phyloP scores from a whole-genome alignment of 2,888 invertebrate genomes.

The Drosophila mulleri region DNA sequence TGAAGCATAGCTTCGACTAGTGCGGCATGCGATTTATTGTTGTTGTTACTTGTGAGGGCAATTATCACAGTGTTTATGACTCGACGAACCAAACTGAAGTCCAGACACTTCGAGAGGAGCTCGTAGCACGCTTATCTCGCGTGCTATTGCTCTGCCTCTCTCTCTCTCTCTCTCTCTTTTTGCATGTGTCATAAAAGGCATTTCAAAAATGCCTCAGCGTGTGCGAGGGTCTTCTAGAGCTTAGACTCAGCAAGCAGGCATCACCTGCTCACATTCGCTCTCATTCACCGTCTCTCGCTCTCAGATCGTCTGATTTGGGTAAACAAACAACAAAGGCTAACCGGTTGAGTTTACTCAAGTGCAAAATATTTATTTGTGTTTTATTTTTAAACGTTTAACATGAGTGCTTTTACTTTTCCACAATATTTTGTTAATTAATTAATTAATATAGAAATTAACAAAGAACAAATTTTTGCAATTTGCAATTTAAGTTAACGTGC shows the following conservation, averaged over 20 bases:
- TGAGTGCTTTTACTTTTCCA: conserved; percentile 25
- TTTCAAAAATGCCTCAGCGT: background rate
- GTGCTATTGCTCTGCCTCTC: background rate
- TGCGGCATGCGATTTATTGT: conserved; percentile 24
- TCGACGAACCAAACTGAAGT: conserved; percentile 22
- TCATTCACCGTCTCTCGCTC: conserved; percentile 4
- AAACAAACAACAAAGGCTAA: conserved; percentile 62
- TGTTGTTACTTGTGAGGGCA: conserved; percentile 27
- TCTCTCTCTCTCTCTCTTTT: background rate
- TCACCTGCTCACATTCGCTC: background rate
- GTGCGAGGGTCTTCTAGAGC: conserved; percentile 13
- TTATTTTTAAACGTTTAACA: conserved; percentile 24
- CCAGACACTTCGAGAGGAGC: conserved; percentile 28
- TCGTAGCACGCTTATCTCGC: conserved; percentile 14
- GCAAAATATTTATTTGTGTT: conserved; percentile 24
- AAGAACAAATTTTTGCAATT: background rate
- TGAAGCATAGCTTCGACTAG: conserved; percentile 31
- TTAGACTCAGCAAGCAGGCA: background rate
- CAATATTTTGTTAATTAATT: conserved; percentile 17
- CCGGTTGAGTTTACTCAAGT: conserved; percentile 46
- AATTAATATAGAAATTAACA: background rate
- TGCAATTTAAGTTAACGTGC: background rate
- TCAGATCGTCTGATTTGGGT: conserved; percentile 45
- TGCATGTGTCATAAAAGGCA: conserved; percentile 24
- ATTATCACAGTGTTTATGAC: conserved; percentile 58